Conservation (phyloP, 2,113 vertebrate genomes). For the Barnardius zonarius region DNA sequence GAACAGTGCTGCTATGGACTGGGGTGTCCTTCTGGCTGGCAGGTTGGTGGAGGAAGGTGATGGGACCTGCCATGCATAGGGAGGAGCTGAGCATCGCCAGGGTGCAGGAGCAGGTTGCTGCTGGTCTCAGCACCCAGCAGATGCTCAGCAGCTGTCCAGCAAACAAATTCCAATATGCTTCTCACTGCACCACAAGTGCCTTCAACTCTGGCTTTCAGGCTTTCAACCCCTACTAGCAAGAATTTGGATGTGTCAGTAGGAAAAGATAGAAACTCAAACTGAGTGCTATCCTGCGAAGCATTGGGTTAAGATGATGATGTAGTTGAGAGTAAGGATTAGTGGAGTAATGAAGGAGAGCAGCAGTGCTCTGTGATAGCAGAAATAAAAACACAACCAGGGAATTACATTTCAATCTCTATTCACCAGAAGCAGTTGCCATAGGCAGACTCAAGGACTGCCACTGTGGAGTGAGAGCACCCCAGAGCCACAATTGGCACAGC, state of each 20-base stretch:
- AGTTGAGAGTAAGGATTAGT: neutral
- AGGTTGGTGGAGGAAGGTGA: neutral
- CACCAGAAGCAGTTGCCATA: neutral
- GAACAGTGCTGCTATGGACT: neutral
- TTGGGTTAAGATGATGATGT: neutral
- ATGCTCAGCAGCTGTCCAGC: neutral
- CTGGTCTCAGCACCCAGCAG: neutral
- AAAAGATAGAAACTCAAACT: neutral
- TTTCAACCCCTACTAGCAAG: neutral
- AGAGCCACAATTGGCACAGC: neutral
- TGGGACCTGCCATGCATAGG: neutral
- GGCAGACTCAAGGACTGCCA: neutral
- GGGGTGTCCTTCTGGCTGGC: neutral
- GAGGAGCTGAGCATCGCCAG: neutral
- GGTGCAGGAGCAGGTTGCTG: neutral
- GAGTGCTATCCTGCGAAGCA: neutral
- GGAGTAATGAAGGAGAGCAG: neutral
- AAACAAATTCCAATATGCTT: neutral
- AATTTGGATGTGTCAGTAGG: neutral
- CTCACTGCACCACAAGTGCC: too few relatives aligned
- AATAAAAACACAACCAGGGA: neutral
- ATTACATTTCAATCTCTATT: neutral
- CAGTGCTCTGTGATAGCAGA: neutral
- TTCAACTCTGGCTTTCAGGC: neutral
- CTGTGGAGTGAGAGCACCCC: accelerated